Percentiles rank a stretch among this genome's conserved stretches.
Evolutionary conservation across 2,888 invertebrate genomes (phyloP).

Genomic region (Lapara coniferarum): DNA sequence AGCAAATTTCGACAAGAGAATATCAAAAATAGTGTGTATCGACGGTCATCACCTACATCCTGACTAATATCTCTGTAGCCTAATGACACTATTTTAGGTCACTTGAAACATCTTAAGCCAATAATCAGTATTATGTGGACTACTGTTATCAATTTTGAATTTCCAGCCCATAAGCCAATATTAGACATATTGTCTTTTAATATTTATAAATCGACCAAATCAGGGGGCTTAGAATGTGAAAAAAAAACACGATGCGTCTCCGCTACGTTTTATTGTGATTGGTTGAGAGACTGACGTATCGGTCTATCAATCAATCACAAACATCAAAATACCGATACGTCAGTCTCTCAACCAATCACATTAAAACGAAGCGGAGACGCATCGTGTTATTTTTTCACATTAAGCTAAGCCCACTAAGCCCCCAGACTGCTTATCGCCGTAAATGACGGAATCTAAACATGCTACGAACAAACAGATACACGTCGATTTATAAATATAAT

Average conservation of each 20-base stretch:
- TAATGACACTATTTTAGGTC: conserved; percentile 73
- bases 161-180: conserved; percentile 30
- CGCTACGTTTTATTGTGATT: too few species aligned
- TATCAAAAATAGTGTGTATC: conserved; percentile 84
- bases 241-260: too few species aligned
- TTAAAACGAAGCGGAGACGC: too few species aligned
- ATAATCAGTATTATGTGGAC: conserved; percentile 55
- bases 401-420: too few species aligned
- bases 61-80: conserved; percentile 76
- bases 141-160: conserved; percentile 68
- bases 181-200: conserved; percentile 11
- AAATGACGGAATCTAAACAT: not conserved
- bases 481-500: conserved; percentile 12
- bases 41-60: conserved; percentile 74
- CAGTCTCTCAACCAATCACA: too few species aligned
- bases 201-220: conserved; percentile 15
- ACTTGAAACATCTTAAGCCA: conserved; percentile 61
- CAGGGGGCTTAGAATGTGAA: too few species aligned
- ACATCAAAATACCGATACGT: too few species aligned
- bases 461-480: not conserved
- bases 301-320: too few species aligned
- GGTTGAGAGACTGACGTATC: too few species aligned
- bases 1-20: conserved; percentile 83
- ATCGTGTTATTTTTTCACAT: too few species aligned
- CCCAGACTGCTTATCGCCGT: not conserved